These are phyloP conservation scores for Ormyrus thymus DNA, from an alignment of 2,888 invertebrate genomes.

Conservation along the genomic window DNA sequence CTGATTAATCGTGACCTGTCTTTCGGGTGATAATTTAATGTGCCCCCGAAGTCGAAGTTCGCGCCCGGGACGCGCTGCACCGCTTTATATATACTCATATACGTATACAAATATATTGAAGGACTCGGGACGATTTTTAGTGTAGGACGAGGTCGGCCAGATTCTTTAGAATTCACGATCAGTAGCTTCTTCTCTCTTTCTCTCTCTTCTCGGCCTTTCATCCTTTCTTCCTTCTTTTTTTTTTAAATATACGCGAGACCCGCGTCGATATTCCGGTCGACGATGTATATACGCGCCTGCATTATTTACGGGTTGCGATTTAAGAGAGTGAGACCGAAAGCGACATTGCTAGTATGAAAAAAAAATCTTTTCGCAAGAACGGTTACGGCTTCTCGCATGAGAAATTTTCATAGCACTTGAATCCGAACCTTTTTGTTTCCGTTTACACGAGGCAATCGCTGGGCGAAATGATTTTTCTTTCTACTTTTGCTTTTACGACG, in stretches of 20 bases:
- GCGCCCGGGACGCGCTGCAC: constrained; percentile 1
- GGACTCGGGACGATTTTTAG: constrained; percentile 40
- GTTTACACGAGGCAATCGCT: neutral
- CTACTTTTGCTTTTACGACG: too few relatives aligned
- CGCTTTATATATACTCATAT: neutral
- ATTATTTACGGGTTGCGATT: constrained; percentile 38
- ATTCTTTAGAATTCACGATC: constrained; percentile 47
- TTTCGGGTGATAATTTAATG: constrained; percentile 49
- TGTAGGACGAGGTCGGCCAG: constrained; percentile 44
- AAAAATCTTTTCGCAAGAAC: constrained; percentile 3
- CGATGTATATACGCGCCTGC: neutral
- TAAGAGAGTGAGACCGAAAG: neutral
- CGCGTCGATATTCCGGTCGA: constrained; percentile 31
- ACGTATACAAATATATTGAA: constrained; percentile 13
- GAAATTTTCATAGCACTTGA: neutral
- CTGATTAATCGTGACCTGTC: constrained; percentile 49
- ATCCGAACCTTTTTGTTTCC: neutral
- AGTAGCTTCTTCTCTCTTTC: constrained; percentile 6
- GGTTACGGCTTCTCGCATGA: neutral
- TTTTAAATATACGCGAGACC: constrained; percentile 21
- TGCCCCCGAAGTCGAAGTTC: constrained; percentile 28
- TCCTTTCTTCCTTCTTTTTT: neutral
- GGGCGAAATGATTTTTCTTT: neutral
- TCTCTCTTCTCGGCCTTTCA: too few relatives aligned
- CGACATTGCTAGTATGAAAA: neutral